Conservation (phyloP, 2,888 invertebrate genomes). For the Heliothis peltigera region DNA sequence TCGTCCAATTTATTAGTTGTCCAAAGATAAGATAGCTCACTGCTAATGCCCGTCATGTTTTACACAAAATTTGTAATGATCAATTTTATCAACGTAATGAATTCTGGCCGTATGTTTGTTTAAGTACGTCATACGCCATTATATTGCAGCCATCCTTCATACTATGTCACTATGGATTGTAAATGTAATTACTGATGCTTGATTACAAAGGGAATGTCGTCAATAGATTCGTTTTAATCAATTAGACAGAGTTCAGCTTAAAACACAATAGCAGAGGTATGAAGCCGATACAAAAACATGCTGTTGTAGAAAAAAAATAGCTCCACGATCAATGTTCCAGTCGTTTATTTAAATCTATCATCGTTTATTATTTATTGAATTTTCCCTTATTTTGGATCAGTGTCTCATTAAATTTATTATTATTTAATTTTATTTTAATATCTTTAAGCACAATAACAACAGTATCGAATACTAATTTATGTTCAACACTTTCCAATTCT, state of each 20-base stretch:
- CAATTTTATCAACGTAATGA: conserved; percentile 57
- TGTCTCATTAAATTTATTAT: conserved; percentile 75
- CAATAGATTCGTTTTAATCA: conserved; percentile 55
- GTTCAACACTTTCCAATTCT: conserved; percentile 69
- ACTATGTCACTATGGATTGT: conserved; percentile 35
- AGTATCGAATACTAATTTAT: conserved; percentile 72
- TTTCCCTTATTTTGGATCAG: conserved; percentile 74
- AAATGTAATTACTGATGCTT: conserved; percentile 35
- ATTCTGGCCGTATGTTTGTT: conserved; percentile 61
- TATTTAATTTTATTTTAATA: conserved; percentile 66
- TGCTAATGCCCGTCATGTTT: conserved; percentile 63
- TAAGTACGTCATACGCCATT: conserved; percentile 61
- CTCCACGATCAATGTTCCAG: conserved; percentile 77
- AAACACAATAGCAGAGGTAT: conserved; percentile 56
- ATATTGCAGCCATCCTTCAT: conserved; percentile 44
- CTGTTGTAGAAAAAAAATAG: conserved; percentile 90
- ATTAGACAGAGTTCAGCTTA: conserved; percentile 59
- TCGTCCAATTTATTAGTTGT: conserved; percentile 70
- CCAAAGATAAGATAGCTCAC: conserved; percentile 72
- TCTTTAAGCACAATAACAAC: conserved; percentile 70
- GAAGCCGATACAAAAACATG: conserved; percentile 52
- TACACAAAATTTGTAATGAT: conserved; percentile 63
- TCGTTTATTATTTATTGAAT: conserved; percentile 70
- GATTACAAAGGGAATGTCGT: conserved; percentile 40
- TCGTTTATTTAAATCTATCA: conserved; percentile 69